Evolutionary conservation across 2,888 invertebrate species (phyloP).

Genomic region (Drosophila trichaetosa): DNA sequence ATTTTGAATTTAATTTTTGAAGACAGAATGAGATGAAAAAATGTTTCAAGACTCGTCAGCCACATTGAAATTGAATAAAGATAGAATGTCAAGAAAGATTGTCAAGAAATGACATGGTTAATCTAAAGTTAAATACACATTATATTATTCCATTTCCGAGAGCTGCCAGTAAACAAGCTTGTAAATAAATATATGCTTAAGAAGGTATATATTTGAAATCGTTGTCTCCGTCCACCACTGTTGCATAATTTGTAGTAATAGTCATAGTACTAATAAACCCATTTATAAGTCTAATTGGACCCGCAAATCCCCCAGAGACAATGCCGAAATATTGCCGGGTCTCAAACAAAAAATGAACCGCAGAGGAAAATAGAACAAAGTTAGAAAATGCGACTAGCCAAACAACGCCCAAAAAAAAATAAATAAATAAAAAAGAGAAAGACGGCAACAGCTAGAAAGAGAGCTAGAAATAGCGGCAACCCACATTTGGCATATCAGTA

Average conservation of each 20-base stretch:
- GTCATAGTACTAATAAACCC: neutral
- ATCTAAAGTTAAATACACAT: neutral
- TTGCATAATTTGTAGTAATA: neutral
- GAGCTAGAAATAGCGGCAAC: neutral
- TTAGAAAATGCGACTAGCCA: neutral
- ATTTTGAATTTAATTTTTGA: neutral
- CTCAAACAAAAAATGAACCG: neutral
- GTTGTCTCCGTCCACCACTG: neutral
- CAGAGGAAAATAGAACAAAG: neutral
- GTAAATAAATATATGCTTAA: neutral
- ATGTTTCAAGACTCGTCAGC: neutral
- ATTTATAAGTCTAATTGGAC: constrained; percentile 2
- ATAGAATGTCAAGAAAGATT: neutral
- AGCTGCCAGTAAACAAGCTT: neutral
- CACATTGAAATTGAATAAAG: neutral
- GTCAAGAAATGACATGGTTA: neutral
- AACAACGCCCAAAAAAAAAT: neutral
- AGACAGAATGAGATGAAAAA: neutral
- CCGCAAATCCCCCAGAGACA: constrained; percentile 6
- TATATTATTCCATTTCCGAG: neutral
- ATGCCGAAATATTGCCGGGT: neutral
- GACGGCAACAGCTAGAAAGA: neutral
- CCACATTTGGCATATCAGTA: constrained; percentile 33
- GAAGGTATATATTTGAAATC: neutral
- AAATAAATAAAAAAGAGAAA: neutral